Conservation (phyloP, 2,113 vertebrate species). For the Urocitellus parryii region DNA sequence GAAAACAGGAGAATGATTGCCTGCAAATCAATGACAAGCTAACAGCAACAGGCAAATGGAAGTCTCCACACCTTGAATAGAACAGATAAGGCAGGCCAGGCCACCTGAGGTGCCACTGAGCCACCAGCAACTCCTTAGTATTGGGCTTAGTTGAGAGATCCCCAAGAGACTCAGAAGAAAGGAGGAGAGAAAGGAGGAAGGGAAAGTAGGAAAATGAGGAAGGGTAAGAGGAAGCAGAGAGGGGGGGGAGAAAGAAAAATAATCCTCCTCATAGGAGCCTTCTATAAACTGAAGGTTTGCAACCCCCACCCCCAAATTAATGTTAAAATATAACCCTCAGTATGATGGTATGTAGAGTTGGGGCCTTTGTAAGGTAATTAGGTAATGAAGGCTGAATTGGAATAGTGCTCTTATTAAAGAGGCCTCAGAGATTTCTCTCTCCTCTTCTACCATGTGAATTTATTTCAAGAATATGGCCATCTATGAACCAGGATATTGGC, state of each 20-base stretch:
- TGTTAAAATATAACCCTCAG: not conserved
- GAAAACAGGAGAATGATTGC: constrained; percentile 93
- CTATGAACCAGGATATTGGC: not conserved
- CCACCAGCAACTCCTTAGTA: constrained; percentile 83
- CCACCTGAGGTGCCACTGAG: constrained; percentile 90
- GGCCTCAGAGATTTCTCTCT: not conserved
- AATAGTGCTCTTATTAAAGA: not conserved
- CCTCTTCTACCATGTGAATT: not conserved
- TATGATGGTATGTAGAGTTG: not conserved
- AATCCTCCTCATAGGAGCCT: constrained; percentile 91
- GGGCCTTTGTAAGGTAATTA: not conserved
- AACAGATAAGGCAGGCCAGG: constrained; percentile 88
- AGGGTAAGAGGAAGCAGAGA: constrained; percentile 47
- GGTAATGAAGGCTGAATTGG: not conserved
- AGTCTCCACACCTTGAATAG: constrained; percentile 84
- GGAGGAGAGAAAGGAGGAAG: not conserved
- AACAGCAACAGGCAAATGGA: constrained; percentile 88
- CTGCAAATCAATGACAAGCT: constrained; percentile 92
- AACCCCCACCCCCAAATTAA: not conserved
- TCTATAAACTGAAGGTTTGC: not conserved
- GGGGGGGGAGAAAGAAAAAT: constrained; percentile 83
- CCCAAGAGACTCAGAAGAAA: constrained; percentile 92
- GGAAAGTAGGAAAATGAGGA: not conserved
- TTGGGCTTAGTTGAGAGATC: constrained; percentile 87
- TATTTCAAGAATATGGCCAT: not conserved